Base-by-base conservation (phyloP, 2,888 invertebrate species). In the Chaetoderma sp. region DNA sequence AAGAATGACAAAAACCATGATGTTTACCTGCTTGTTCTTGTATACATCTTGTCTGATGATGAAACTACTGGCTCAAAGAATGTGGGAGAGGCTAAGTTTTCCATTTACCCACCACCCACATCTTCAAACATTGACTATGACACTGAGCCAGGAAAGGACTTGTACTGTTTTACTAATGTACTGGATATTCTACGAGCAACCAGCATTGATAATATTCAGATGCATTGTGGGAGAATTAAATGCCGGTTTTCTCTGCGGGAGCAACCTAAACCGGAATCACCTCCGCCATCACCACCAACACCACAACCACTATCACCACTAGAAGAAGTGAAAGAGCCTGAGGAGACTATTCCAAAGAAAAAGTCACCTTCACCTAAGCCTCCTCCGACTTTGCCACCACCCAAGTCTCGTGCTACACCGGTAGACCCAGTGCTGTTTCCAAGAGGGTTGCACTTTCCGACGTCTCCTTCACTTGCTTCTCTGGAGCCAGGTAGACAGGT, bases 1-100 rank as follows among this genome's bases (percentile, higher is more conserved):
- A 82, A 79, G 69, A 81, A 83, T 76, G 83, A 83, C 70, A 79
- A 76, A 59, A 80, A 75, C 63, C 79, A 82, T 68, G 82, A 83
- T 68, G 82, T 83, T 4, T 79, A 77, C 60, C 67, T 83, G 32
- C 72, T 82, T 10, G 74, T 81, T 28, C 81, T 83, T 60, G 83
- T 81, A 8, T 83, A 75, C 68, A 72, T 73, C 1, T 56, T 74
- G n/a, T 72, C 78, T 23, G 70, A 68, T 36, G 66, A 71, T 30
- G 59, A 57, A 36, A 57, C 68, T 13, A 77, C 73, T 42, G 69
- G 65, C 57, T 76, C 78, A 4, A 73, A 74, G 58, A 81, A 81
- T 61, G 76, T 78, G 8, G 82, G 82, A 0, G 83, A 83, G 63
- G 82, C 80, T 47, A 83, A 83, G 63, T 78, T 81, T 70, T 80